These are phyloP conservation scores for Drosophila anomalipes DNA, from an alignment of 2,888 invertebrate species.

Conservation along the genomic window DNA sequence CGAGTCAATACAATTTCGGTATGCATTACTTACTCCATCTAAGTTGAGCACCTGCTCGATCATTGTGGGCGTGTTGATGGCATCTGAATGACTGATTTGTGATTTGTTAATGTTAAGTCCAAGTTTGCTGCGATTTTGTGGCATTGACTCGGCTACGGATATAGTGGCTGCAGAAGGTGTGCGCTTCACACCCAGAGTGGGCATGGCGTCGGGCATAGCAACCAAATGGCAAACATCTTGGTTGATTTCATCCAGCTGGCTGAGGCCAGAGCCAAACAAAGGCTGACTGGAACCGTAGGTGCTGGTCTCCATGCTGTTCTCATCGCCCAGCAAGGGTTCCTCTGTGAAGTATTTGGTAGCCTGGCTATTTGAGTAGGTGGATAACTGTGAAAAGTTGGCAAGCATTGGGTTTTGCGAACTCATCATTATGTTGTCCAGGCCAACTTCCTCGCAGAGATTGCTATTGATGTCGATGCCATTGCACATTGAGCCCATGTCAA, in stretches of 20 bases:
- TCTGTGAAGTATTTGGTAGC: conserved; percentile 51
- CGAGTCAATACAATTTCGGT: not conserved
- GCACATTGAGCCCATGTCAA: conserved; percentile 48
- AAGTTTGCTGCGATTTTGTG: conserved; percentile 67
- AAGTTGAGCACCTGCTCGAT: conserved; percentile 50
- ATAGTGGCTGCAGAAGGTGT: conserved; percentile 40
- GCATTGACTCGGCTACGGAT: conserved; percentile 39
- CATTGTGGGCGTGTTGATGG: conserved; percentile 63
- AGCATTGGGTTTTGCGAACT: conserved; percentile 50
- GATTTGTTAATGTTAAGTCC: conserved; percentile 50
- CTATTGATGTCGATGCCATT: conserved; percentile 43
- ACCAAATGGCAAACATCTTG: conserved; percentile 24
- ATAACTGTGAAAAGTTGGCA: conserved; percentile 38
- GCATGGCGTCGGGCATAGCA: conserved; percentile 15
- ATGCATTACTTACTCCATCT: conserved; percentile 39
- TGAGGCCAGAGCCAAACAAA: conserved; percentile 55
- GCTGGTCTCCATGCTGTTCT: conserved; percentile 45
- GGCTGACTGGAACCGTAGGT: conserved; percentile 48
- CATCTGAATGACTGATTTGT: conserved; percentile 13
- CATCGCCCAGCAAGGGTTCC: conserved; percentile 49
- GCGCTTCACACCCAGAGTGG: conserved; percentile 54
- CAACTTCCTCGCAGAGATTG: conserved; percentile 2
- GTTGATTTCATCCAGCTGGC: conserved; percentile 32
- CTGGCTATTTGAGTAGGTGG: conserved; percentile 31
- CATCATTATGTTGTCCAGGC: conserved; percentile 28